These are phyloP conservation scores for Drosophila greeni DNA, from an alignment of 2,888 invertebrate genomes.

Conservation along the genomic window DNA sequence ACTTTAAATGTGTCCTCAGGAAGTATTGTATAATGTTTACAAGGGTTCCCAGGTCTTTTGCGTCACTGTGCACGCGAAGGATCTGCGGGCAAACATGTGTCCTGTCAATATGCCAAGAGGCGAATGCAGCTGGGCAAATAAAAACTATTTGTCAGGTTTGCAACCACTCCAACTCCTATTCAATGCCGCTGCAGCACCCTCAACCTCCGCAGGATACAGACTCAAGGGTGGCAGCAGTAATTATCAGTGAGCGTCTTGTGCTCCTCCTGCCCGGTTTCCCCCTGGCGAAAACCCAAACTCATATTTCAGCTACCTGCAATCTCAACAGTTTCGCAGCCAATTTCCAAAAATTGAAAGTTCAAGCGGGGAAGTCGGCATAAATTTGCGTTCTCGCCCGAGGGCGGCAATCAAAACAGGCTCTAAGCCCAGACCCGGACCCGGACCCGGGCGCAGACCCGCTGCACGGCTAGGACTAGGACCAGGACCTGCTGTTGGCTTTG, in stretches of 20 bases:
- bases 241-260: constrained; percentile 14
- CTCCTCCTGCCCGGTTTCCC: not conserved
- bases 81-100: constrained; percentile 17
- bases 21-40: not conserved
- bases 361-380: constrained; percentile 57
- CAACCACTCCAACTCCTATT: not conserved
- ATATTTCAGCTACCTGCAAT: constrained; percentile 62
- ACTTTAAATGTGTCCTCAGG: not conserved
- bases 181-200: too few species aligned
- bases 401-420: constrained; percentile 58
- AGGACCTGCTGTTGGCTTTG: constrained; percentile 48
- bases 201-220: not conserved
- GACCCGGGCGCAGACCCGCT: not conserved
- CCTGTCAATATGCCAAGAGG: constrained; percentile 33
- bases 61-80: constrained; percentile 7
- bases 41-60: not conserved
- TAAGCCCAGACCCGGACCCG: constrained; percentile 2
- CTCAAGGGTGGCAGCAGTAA: constrained; percentile 14
- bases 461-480: not conserved
- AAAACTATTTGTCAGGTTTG: not conserved
- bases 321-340: constrained; percentile 66
- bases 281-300: constrained; percentile 21
- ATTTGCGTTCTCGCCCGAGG: constrained; percentile 39
- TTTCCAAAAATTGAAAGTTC: constrained; percentile 68
- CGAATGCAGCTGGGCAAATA: constrained; percentile 29